Evolutionary conservation across 2,888 invertebrate species (phyloP).

Genomic region (Melanargia galathea): DNA sequence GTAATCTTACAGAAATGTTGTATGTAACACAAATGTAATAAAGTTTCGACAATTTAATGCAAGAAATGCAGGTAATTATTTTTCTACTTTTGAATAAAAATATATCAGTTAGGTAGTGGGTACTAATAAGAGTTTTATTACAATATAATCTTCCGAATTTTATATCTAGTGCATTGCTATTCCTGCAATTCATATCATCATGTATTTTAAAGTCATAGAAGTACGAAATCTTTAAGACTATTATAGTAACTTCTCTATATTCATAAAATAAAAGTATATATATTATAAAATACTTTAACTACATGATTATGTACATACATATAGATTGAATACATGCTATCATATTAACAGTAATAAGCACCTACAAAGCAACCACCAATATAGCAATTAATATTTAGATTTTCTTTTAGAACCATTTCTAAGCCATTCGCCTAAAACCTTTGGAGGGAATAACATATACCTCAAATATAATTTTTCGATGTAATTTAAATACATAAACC

Average conservation of each 20-base stretch:
- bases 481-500: slow-evolving; percentile 1
- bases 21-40: no score
- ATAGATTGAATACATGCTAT: neutral
- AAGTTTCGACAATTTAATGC: no score
- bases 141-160: no score
- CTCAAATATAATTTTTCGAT: slow-evolving; percentile 24
- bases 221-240: neutral
- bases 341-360: slow-evolving; percentile 18
- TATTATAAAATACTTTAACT: neutral
- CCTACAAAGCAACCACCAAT: slow-evolving; percentile 8
- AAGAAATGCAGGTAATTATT: no score
- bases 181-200: neutral
- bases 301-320: slow-evolving; percentile 3
- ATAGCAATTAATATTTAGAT: slow-evolving; percentile 5
- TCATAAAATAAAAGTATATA: neutral
- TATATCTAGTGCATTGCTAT: no score
- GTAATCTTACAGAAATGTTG: no score
- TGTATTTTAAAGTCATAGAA: neutral
- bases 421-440: slow-evolving; percentile 5
- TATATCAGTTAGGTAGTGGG: no score
- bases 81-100: no score
- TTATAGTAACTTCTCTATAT: neutral
- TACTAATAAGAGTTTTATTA: no score
- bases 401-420: neutral
- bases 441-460: slow-evolving; percentile 28